Evolutionary conservation across 2,888 invertebrate species (phyloP), one percentile per base, ranked within the genome.

Genomic region (Helicoverpa assulta): DNA sequence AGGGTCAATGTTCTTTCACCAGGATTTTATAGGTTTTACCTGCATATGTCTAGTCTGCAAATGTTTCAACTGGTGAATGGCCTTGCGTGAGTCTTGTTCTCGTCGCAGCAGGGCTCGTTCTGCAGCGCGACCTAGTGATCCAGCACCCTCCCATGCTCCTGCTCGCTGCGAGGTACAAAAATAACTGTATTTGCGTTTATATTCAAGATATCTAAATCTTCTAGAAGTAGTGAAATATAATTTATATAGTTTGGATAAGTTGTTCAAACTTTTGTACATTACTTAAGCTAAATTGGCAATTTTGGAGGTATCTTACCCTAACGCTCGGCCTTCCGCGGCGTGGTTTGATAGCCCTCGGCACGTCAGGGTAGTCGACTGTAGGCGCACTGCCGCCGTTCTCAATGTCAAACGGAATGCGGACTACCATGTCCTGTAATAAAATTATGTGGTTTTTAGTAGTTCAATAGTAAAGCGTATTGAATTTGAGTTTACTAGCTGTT

Each of bases 371-470:
- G 75, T 92, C 93, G 5, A 86, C 85, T 10, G 82, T 56, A 0
- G 85, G 69, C 0, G 84, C 69, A 57, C 78, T 82, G 51, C 85
- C 79, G 2, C 91, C 89, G 62, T 91, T 93, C 59, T 95, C 94
- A 3, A 95, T 94, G 84, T 95, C 95, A 60, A 95, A 94, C 5
- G 96, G 95, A 67, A 95, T 94, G 21, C 94, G 94, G 6, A 95
- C 92, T 67, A 94, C 92, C 85, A 91, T 90, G 52, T 95, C 95
- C 92, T 94, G 84, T 18, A 33, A 67, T 26, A 5, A 19, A 58
- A 50, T n/a, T 10, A 37, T 37, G 10, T 12, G 37, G 37, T 37
- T 37, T 33, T 26, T 26, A 4, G 26, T 4, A 26, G 26, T 26
- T 26, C 26, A 21, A 2, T 2, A 21, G 21, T 2, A 2, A 21